Base-by-base conservation (phyloP, 2,888 invertebrate genomes). In the Lithophane ornitopus region DNA sequence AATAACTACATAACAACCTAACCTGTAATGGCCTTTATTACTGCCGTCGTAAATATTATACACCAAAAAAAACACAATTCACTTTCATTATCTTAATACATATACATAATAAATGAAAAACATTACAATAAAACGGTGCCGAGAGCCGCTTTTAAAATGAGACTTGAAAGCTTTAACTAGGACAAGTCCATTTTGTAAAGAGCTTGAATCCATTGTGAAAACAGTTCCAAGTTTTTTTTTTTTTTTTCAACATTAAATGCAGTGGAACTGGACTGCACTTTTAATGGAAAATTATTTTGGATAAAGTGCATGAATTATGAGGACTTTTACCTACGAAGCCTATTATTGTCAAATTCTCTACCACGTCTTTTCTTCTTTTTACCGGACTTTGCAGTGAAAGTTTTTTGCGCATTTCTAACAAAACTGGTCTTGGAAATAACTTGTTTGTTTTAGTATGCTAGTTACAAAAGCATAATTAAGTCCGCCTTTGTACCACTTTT, bases 181-280 rank as follows among this genome's bases (percentile, higher is more conserved):
- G 89, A 88, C 92, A 90, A 90, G 90, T 88, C 91, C 91, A 91
- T 93, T 94, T 90, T 88, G 89, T 87, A 89, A 90, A 89, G 89
- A 90, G 89, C 89, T 89, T 88, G 85, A 89, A 89, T 92, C 89
- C 89, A 89, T 89, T 81, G 81, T 88, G 85, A 88, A 79, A 85
- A 84, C 74, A 79, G 76, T 82, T 82, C 28, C 74, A 66, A 76
- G 61, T 80, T 83, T 79, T 69, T n/a, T 8, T 3, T 56, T 65
- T 65, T 61, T 80, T 78, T 79, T 80, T 54, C 58, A 62, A 74
- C 69, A 73, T 73, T 76, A 73, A 78, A 9, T 81, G 74, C 58
- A 74, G 67, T n/a, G 44, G 66, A 74, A 66, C 68, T 67, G 69
- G 75, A 62, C 80, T 71, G 75, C 58, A 71, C 26, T 79, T 82